These are phyloP conservation scores for Drosophila nr. medialis DNA, from an alignment of 2,888 invertebrate genomes.

Conservation along the genomic window DNA sequence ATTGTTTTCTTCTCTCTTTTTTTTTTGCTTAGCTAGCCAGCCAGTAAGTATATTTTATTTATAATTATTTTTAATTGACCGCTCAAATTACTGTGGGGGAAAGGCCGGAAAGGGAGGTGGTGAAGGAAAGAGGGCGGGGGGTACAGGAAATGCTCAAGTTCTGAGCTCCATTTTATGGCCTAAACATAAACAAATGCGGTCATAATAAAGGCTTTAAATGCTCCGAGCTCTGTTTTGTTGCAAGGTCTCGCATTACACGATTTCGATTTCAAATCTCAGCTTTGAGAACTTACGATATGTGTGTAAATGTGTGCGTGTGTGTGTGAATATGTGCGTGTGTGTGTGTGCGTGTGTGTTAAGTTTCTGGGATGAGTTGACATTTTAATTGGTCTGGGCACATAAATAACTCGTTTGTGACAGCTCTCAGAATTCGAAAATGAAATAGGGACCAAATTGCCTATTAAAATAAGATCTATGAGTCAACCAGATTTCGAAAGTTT, in stretches of 20 bases:
- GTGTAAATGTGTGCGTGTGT: not conserved
- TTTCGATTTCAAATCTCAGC: constrained; percentile 39
- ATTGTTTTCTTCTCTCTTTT: not conserved
- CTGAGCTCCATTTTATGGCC: constrained; percentile 54
- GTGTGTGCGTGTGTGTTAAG: constrained; percentile 17
- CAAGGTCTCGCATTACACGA: constrained; percentile 61
- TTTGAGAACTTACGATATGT: constrained; percentile 21
- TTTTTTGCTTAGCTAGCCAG: constrained; percentile 9
- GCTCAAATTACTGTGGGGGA: constrained; percentile 4
- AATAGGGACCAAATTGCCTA: constrained; percentile 16
- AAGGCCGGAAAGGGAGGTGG: not conserved
- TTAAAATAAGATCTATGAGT: constrained; percentile 22
- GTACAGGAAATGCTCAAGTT: constrained; percentile 61
- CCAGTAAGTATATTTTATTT: not conserved
- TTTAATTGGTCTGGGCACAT: constrained; percentile 63
- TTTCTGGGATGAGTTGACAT: constrained; percentile 48
- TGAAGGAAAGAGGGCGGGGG: not conserved
- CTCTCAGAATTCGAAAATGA: constrained; percentile 23
- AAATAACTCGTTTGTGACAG: constrained; percentile 58
- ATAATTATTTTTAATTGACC: not conserved
- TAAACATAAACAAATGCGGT: constrained; percentile 59
- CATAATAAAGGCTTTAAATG: constrained; percentile 57
- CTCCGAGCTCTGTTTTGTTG: constrained; percentile 23
- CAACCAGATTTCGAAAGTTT: not conserved
- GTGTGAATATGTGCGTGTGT: constrained; percentile 8